Base-by-base conservation (phyloP, 2,113 vertebrate genomes). In the Sinocyclocheilus anshuiensis region DNA sequence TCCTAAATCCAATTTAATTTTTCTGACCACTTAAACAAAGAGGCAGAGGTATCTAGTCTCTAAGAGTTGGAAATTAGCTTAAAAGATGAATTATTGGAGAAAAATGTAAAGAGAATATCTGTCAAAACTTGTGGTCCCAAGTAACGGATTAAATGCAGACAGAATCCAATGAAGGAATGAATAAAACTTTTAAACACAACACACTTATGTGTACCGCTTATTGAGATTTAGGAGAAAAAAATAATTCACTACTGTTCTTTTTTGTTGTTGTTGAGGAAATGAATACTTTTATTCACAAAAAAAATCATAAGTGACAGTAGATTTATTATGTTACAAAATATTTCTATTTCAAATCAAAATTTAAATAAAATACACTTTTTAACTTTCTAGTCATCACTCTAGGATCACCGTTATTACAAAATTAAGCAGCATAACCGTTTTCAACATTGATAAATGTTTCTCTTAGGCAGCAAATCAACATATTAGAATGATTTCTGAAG, bases 151-250 rank as follows among this genome's bases (percentile, higher is more conserved):
- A 29, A 81, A 84, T 77, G 22, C 61, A 80, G 74, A 84, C 65
- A 72, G 78, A 86, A 69, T 84, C 36, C 20, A 84, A 76, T 36
- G n/a, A 80, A 67, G 29, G 65, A 87, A 86, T 86, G 15, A 88
- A 84, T 81, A 77, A 86, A 87, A 67, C 42, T 57, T 84, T 76
- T 86, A 87, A 84, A 81, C 29, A 50, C 10, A 59, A 24, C 45
- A 24, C 33, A 26, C 72, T 75, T 71, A 29, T 29, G 69, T 69
- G 10, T 22, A 55, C 7, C 5, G 36, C 36, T 83, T 78, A 20
- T 59, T 36, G 13, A 72, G 39, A 42, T 42, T 42, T 1, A 42
- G 39, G 7, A 45, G 42, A 45, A 45, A 15, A n/a, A 13, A 0
- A 29, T 2, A 57, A 22, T 0, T 22, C 6, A 78, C 67, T 36